Evolutionary conservation across 2,113 vertebrate species (phyloP).

Genomic region (Vulpes ferrilata): DNA sequence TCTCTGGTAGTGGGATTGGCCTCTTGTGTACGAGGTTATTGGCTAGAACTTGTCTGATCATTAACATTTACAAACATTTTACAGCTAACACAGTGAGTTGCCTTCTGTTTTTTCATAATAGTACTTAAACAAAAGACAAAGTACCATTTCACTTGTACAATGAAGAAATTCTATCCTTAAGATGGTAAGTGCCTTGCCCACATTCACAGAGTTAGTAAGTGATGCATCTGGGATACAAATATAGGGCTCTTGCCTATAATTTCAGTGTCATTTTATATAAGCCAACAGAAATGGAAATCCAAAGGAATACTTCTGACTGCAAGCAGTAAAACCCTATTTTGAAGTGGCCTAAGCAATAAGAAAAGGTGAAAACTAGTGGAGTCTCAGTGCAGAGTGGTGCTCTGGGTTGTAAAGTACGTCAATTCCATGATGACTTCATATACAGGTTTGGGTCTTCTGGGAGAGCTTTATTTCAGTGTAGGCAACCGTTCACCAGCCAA

Average conservation of each 20-base stretch:
- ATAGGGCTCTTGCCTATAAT: background rate
- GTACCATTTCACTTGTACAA: slow-evolving; percentile 10
- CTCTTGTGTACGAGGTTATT: background rate
- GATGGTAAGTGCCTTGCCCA: background rate
- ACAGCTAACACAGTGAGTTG: background rate
- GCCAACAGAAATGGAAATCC: slow-evolving; percentile 12
- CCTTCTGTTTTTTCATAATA: background rate
- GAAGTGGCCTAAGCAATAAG: background rate
- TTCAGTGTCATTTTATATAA: slow-evolving; percentile 5
- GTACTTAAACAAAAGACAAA: background rate
- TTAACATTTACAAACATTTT: background rate
- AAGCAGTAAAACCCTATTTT: background rate
- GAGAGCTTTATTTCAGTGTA: background rate
- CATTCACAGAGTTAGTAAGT: background rate
- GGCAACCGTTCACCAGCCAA: background rate
- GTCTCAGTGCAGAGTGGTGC: background rate
- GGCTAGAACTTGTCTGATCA: background rate
- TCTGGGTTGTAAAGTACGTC: background rate
- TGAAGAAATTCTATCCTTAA: background rate
- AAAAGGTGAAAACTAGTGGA: background rate
- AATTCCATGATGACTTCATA: background rate
- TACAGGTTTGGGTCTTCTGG: background rate
- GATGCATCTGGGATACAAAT: background rate
- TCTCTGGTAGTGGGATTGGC: background rate
- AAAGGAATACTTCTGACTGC: background rate